phyloP scores from a whole-genome alignment of 2,888 invertebrate genomes.

The Thymelicus acteon region DNA sequence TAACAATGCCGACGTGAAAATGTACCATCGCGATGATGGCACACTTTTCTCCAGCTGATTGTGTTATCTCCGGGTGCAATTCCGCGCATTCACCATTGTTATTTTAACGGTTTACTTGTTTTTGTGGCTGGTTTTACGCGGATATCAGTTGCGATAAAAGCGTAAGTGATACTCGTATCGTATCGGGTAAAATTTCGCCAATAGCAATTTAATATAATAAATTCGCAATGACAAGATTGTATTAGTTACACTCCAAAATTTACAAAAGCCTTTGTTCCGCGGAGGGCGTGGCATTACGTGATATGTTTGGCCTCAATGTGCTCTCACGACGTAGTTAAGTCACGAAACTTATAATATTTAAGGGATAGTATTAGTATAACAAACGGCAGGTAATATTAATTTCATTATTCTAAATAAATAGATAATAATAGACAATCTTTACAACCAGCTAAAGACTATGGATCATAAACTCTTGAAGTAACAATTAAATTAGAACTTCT shows the following conservation, averaged over 20 bases:
- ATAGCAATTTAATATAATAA: background rate
- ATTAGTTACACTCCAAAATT: background rate
- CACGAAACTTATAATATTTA: conserved; percentile 14
- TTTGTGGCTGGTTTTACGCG: background rate
- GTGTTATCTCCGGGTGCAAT: conserved; percentile 21
- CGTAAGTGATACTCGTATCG: background rate
- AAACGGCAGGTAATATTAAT: too few species aligned
- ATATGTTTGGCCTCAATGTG: conserved; percentile 55
- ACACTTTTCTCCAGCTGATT: conserved; percentile 51
- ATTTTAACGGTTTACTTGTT: background rate
- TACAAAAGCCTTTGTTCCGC: conserved; percentile 9
- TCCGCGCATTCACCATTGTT: conserved; percentile 9
- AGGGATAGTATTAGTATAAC: too few species aligned
- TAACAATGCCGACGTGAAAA: conserved; percentile 56
- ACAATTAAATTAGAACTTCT: background rate
- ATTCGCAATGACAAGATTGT: background rate
- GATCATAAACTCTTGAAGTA: background rate
- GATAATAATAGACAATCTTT: background rate
- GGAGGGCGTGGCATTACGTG: conserved; percentile 62
- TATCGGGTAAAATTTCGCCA: background rate
- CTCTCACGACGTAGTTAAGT: conserved; percentile 39
- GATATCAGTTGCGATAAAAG: background rate
- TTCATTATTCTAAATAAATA: too few species aligned
- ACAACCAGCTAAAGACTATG: background rate
- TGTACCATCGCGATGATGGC: conserved; percentile 56